A percentile compares a stretch with the other conserved stretches of the same genome.
Conservation (phyloP, 2,113 vertebrate species). For the Mirounga angustirostris region DNA sequence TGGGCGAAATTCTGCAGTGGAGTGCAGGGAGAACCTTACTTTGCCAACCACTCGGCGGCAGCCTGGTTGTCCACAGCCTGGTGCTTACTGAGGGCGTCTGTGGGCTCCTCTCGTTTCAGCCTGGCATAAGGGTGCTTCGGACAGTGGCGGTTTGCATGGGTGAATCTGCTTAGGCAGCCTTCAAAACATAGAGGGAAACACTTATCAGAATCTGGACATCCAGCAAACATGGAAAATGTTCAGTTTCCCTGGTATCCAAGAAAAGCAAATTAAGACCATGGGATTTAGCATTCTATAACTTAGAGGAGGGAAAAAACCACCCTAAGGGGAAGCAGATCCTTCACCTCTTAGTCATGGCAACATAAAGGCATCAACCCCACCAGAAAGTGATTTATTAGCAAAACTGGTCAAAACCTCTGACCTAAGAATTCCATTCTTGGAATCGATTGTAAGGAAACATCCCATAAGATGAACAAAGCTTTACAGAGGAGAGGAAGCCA, state of each 20-base stretch:
- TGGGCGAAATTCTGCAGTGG: neutral
- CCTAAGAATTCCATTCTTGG: neutral
- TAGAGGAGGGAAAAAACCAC: neutral
- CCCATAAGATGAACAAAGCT: neutral
- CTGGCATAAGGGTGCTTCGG: constrained; percentile 97
- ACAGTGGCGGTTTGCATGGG: constrained; percentile 98
- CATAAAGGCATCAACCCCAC: neutral
- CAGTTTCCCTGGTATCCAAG: neutral
- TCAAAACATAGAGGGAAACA: constrained; percentile 74
- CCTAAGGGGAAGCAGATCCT: neutral
- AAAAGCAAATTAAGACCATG: neutral
- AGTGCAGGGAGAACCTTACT: constrained; percentile 88
- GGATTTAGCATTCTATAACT: neutral
- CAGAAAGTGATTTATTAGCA: neutral
- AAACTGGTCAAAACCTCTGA: neutral
- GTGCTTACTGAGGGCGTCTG: constrained; percentile 89
- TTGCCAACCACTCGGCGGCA: constrained; percentile 97
- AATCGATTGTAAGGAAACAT: neutral
- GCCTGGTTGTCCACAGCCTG: constrained; percentile 96
- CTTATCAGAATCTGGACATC: constrained; percentile 31
- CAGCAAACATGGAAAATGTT: neutral
- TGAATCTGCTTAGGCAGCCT: constrained; percentile 98
- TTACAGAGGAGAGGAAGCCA: neutral
- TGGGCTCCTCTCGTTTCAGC: constrained; percentile 96
- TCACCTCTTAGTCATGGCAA: neutral